phyloP scores from a whole-genome alignment of 1,140 invertebrate genomes.

The Caerostris darwini region DNA sequence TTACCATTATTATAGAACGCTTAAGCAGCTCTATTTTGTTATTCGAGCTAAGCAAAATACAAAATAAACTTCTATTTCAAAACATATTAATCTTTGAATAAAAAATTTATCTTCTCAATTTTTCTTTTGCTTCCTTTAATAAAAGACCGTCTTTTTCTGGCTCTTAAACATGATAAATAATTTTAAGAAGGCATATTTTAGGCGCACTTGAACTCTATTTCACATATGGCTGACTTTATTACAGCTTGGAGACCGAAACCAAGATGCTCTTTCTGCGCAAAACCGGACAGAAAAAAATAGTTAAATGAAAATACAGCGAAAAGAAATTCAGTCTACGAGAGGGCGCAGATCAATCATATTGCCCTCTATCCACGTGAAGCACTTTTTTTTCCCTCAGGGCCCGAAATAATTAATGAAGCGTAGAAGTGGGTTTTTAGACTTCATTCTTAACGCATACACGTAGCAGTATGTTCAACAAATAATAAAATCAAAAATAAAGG shows the following conservation, averaged over 20 bases:
- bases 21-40: too few relatives aligned
- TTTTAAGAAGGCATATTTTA: slow-evolving; percentile 22
- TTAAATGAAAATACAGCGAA: slow-evolving; percentile 45
- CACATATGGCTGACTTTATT: slow-evolving; percentile 68
- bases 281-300: background rate
- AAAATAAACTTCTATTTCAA: background rate
- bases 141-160: background rate
- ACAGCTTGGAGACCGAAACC: slow-evolving; percentile 22
- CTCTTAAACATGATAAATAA: slow-evolving; percentile 51
- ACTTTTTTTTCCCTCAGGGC: slow-evolving; percentile 47
- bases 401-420: slow-evolving; percentile 64
- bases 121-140: background rate
- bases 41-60: background rate
- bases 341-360: slow-evolving; percentile 57
- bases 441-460: slow-evolving; percentile 62
- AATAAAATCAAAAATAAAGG: slow-evolving; percentile 31
- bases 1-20: too few relatives aligned
- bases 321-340: background rate
- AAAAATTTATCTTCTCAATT: background rate
- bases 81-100: background rate
- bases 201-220: slow-evolving; percentile 44
- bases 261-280: background rate
- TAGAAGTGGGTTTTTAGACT: slow-evolving; percentile 63
- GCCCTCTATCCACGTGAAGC: slow-evolving; percentile 48
- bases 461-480: slow-evolving; percentile 57